These are phyloP conservation scores for Carterocephalus palaemon DNA, from an alignment of 2,888 invertebrate species.

Conservation along the genomic window DNA sequence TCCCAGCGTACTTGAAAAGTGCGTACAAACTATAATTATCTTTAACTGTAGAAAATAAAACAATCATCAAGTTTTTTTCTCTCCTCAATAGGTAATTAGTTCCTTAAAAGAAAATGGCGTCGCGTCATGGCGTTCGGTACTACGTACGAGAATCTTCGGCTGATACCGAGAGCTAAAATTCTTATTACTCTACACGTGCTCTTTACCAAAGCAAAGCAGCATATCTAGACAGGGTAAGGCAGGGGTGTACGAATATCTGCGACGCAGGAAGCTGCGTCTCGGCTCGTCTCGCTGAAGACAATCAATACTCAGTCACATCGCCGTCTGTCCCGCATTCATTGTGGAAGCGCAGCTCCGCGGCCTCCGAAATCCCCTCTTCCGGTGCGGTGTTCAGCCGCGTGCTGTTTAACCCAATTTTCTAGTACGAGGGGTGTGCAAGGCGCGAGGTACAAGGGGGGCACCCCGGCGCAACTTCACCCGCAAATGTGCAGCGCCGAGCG, in stretches of 20 bases:
- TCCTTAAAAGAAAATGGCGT: too few relatives aligned
- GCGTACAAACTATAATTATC: too few relatives aligned
- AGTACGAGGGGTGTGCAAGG: conserved; percentile 65
- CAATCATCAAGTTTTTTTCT: too few relatives aligned
- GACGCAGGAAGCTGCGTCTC: conserved; percentile 54
- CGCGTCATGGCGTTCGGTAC: too few relatives aligned
- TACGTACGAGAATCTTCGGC: too few relatives aligned
- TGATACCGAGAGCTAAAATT: too few relatives aligned
- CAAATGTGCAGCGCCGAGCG: conserved; percentile 68
- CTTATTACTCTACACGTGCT: background rate
- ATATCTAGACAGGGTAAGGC: conserved; percentile 2
- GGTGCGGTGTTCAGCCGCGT: conserved; percentile 68
- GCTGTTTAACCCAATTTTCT: conserved; percentile 78
- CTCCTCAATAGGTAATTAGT: too few relatives aligned
- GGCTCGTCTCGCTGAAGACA: conserved; percentile 51
- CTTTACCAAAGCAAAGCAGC: background rate
- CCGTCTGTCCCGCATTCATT: conserved; percentile 72
- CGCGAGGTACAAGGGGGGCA: conserved; percentile 46
- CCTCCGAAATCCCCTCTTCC: conserved; percentile 73
- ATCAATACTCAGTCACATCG: conserved; percentile 76
- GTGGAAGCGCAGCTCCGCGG: conserved; percentile 69
- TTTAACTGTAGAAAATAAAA: too few relatives aligned
- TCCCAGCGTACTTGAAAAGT: too few relatives aligned
- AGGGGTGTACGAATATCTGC: conserved; percentile 35
- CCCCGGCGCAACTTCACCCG: conserved; percentile 61